phyloP scores from a whole-genome alignment of 2,888 invertebrate species.

The Eurytoma californica region DNA sequence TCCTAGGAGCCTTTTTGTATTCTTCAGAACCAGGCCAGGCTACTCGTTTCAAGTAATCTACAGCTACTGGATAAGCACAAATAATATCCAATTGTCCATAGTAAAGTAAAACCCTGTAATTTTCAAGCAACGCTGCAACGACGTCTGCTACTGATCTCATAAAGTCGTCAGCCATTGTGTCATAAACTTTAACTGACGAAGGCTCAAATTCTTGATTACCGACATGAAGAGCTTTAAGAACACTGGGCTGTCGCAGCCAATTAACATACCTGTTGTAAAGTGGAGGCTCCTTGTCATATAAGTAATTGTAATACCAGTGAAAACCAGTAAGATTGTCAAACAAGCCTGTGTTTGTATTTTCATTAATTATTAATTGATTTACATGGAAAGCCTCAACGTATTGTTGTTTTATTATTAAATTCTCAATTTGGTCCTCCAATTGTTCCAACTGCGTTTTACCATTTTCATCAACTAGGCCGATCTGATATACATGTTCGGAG shows the following conservation, averaged over 20 bases:
- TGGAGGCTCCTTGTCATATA: conserved; percentile 79
- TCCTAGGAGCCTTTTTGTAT: conserved; percentile 72
- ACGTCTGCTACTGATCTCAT: conserved; percentile 88
- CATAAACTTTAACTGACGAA: conserved; percentile 80
- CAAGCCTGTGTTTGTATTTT: conserved; percentile 63
- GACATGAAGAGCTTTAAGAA: conserved; percentile 88
- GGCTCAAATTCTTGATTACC: conserved; percentile 85
- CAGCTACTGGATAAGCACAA: conserved; percentile 90
- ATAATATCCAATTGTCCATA: conserved; percentile 95
- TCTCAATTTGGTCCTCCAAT: neutral
- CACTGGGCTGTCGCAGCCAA: conserved; percentile 80
- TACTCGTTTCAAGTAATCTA: conserved; percentile 83
- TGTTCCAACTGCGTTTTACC: neutral
- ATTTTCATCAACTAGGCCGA: conserved; percentile 77
- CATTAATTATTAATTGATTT: too few species aligned
- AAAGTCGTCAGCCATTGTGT: conserved; percentile 84
- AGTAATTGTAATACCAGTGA: conserved; percentile 84
- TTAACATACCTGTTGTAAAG: conserved; percentile 77
- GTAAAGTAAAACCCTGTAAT: conserved; percentile 87
- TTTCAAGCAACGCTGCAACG: conserved; percentile 81
- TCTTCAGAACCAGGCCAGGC: conserved; percentile 74
- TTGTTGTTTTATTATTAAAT: neutral
- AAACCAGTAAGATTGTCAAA: conserved; percentile 87
- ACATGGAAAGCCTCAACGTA: neutral
- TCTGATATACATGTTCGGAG: conserved; percentile 85